Base-by-base conservation (phyloP, 2,888 invertebrate genomes). In the Agonopterix subpropinquella region DNA sequence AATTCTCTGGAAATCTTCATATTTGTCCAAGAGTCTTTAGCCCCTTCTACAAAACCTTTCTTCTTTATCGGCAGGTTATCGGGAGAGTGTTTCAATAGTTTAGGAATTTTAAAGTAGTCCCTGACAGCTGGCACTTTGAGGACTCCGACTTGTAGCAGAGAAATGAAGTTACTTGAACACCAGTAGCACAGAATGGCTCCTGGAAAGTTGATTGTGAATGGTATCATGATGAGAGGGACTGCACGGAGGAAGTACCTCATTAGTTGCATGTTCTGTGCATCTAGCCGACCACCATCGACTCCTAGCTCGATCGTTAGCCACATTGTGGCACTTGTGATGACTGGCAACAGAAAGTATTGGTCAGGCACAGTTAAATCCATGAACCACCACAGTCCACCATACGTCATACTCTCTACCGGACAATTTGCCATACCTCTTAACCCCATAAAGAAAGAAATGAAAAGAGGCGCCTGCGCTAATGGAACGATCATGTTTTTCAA, bases 341-440 rank as follows among this genome's bases (percentile, higher is more conserved):
- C 5, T 0, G 99, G 99, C 49, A 99, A 84, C 10, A 95, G 57
- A 69, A 93, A 98, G 76, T 90, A 95, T 44, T 98, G 98, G 88
- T 99, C 99, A 2, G 95, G 90, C 8, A 96, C 77, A 0, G 98
- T 97, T 43, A 99, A 90, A 89, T 99, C 98, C 2, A 91, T 87
- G 74, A 99, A 98, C 99, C 99, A 99, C 64, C 90, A 92, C 1
- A 96, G 59, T 0, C 99, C 99, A 36, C 99, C 99, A 1, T 91
- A 89, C 55, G 92, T 90, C 90, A 99, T 91, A 70, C 97, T 97
- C 42, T 96, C 96, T 37, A 99, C 95, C 1, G 98, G 98, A 36
- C 94, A 90, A 67, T 93, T 94, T 1, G 97, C 92, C 98, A 99
- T 98, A 56, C 91, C 88, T 61, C 96, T 90, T 44, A 99, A 80